Evolutionary conservation across 2,888 invertebrate genomes (phyloP), one percentile per base, ranked within the genome.

Genomic region (Pristionchus maxplancki): DNA sequence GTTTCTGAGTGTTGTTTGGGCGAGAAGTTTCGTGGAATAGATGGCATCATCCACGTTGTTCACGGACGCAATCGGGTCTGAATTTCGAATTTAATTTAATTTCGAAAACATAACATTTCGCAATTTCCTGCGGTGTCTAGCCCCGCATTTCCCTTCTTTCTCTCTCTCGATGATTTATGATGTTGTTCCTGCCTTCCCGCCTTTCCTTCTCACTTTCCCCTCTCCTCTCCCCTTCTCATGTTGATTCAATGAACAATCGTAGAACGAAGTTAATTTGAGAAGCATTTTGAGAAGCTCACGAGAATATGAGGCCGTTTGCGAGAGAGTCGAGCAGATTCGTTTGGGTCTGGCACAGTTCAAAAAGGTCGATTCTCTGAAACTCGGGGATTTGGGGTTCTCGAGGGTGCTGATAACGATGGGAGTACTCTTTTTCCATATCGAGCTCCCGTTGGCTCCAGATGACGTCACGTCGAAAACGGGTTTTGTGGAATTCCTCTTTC

Each of bases 1-100:
- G 95, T 99, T 99, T 90, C 95, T 91, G 48, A 95, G 93, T 28
- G 95, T 95, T 1, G 95, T 95, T 92, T 95, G 95, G 17, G 95
- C 95, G 24, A 95, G 92, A 17, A 95, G 94, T 88, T 98, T 96
- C 83, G 98, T 98, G 89, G 98, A 98, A 95, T 95, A 94, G 89
- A 94, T 94, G 62, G 95, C 95, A 89, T 95, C 95, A 89, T 95
- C 95, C 31, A 95, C 95, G 90, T 95, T 95, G 90, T 95, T 95
- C 37, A 95, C 93, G 13, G 92, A 92, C 28, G 92, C 92, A 71
- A 92, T 92, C 48, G 92, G 92, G 82, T 92, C 92, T 87, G 71
- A 11, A 71, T 5, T 40, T 71, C 6, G 34, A n/a, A 34, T 13
- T 71, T n/a, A 11, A 5, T 11, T 71, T 6, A 71, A n/a, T 71